A percentile compares a stretch with the other conserved stretches of the same genome.
These are phyloP conservation scores for Trichonephila clavata DNA, from an alignment of 1,140 invertebrate genomes.

Conservation along the genomic window DNA sequence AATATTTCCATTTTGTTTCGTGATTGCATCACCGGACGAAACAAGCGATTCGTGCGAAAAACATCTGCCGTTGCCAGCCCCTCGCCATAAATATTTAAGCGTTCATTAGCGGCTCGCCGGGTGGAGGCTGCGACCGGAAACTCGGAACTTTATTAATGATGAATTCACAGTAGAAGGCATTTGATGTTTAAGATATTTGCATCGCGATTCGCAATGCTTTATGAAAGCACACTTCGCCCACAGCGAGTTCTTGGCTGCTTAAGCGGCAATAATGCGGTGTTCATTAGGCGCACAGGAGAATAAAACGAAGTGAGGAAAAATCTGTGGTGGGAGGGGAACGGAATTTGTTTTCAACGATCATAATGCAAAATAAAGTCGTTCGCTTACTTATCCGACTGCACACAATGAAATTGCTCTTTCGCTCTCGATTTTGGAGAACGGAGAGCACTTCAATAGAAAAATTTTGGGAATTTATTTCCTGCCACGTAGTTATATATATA, in stretches of 20 bases:
- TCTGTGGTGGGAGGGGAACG: neutral
- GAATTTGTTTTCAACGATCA: neutral
- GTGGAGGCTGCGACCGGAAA: constrained; percentile 3
- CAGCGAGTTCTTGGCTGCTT: neutral
- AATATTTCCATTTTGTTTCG: constrained; percentile 61
- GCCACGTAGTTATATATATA: no score
- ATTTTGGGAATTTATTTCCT: no score
- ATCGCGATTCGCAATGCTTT: constrained; percentile 1
- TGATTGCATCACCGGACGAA: constrained; percentile 46
- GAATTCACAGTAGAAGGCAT: constrained; percentile 21
- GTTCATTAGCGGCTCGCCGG: constrained; percentile 40
- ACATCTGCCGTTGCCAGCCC: constrained; percentile 54
- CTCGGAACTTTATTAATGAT: constrained; percentile 16
- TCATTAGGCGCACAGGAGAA: neutral
- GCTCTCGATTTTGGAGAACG: no score
- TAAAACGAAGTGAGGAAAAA: neutral
- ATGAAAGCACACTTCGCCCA: neutral
- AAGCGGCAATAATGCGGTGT: neutral
- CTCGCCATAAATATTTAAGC: constrained; percentile 61
- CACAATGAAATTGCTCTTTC: no score
- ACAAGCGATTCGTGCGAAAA: constrained; percentile 57
- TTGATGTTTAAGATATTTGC: constrained; percentile 19
- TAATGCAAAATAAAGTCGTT: neutral
- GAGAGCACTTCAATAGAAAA: no score
- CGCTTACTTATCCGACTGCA: no score